phyloP scores from a whole-genome alignment of 2,888 invertebrate species.

The Tetragnatha montana region DNA sequence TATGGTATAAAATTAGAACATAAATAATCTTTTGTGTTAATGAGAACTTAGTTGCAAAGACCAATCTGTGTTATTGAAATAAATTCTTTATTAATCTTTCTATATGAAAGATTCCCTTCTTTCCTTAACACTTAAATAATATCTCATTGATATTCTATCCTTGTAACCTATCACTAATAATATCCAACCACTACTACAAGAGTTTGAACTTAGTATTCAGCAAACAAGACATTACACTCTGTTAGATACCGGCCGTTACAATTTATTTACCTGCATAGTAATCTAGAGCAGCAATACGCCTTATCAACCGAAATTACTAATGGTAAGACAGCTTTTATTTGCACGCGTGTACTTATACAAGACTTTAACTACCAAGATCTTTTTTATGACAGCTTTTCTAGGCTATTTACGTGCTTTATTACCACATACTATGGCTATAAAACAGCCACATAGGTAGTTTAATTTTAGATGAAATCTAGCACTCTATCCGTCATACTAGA shows the following conservation, averaged over 20 bases:
- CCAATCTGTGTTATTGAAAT: too few relatives aligned
- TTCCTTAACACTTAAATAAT: too few relatives aligned
- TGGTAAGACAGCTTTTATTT: constrained; percentile 41
- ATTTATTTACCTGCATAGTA: constrained; percentile 6
- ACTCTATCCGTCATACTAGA: not conserved
- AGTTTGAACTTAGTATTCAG: constrained; percentile 10
- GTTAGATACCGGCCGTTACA: constrained; percentile 4
- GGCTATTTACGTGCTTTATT: constrained; percentile 50
- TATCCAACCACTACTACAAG: constrained; percentile 15
- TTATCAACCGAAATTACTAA: constrained; percentile 4
- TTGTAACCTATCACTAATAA: not conserved
- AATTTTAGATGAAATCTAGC: constrained; percentile 23
- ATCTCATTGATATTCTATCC: not conserved
- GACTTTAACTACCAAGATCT: constrained; percentile 45
- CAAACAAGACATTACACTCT: constrained; percentile 8
- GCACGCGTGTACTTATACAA: constrained; percentile 24
- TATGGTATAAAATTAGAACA: too few relatives aligned
- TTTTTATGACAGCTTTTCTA: constrained; percentile 48
- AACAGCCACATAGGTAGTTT: constrained; percentile 16
- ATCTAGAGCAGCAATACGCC: constrained; percentile 1
- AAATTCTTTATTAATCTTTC: too few relatives aligned
- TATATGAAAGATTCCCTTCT: too few relatives aligned
- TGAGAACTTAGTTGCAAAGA: too few relatives aligned
- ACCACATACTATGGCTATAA: constrained; percentile 45
- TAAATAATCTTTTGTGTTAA: too few relatives aligned